Conservation (phyloP, 2,797 vertebrate genomes). For the Phoebastria nigripes region DNA sequence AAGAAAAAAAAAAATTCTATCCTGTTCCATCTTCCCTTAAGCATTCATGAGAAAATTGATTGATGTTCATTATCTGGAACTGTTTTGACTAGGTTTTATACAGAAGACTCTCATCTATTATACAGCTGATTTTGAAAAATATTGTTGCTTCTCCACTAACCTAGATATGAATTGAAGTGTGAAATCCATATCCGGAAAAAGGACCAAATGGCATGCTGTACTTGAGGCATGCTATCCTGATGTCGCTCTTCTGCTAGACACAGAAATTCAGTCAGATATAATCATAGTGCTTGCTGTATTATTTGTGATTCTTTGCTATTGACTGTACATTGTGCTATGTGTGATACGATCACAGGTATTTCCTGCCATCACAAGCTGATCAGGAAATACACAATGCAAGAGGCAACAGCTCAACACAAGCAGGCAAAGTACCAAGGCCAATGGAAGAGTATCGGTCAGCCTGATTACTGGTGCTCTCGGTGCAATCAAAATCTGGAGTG, state of each 20-base stretch:
- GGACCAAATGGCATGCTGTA: too few relatives aligned
- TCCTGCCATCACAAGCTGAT: neutral
- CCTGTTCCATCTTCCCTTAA: neutral
- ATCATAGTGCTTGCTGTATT: neutral
- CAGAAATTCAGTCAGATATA: neutral
- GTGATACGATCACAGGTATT: neutral
- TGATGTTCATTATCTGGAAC: neutral
- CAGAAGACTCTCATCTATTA: neutral
- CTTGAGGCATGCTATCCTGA: neutral
- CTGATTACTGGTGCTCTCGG: neutral
- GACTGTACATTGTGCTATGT: rapidly evolving
- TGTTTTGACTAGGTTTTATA: neutral
- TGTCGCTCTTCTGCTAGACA: neutral
- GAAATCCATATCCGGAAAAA: neutral
- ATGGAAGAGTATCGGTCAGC: neutral
- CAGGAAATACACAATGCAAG: neutral
- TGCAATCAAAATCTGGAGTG: neutral
- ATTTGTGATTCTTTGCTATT: neutral
- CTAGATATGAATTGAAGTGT: neutral
- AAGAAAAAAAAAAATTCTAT: neutral
- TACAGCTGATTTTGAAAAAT: neutral
- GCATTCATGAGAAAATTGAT: neutral
- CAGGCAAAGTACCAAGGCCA: too few relatives aligned
- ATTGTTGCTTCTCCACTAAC: neutral
- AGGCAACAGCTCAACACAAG: neutral